Percentiles rank a stretch among this genome's conserved stretches.
phyloP scores from a whole-genome alignment of 2,888 invertebrate genomes.

The Norana najaformis region DNA sequence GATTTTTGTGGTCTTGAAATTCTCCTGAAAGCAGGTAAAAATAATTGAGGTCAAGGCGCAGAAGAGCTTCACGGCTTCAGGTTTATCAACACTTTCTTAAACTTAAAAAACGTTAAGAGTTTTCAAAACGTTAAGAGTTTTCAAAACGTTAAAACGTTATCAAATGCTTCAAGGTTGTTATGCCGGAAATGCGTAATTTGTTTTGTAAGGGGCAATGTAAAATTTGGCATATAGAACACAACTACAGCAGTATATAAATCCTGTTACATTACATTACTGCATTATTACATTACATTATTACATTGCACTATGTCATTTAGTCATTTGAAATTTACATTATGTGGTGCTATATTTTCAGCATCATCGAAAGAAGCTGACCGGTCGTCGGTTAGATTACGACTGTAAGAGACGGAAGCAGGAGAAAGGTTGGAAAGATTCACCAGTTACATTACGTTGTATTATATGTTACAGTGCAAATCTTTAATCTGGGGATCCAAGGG shows the following conservation, averaged over 20 bases:
- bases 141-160: no score
- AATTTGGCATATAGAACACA: not conserved
- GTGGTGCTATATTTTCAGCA: constrained; percentile 70
- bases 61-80: not conserved
- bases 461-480: not conserved
- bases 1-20: not conserved
- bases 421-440: constrained; percentile 73
- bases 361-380: constrained; percentile 98
- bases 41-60: not conserved
- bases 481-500: not conserved
- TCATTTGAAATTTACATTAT: not conserved
- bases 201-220: no score
- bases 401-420: constrained; percentile 96
- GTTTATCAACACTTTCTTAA: not conserved
- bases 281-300: not conserved
- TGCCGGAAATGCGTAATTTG: not conserved
- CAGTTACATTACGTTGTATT: not conserved
- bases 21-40: not conserved
- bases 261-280: not conserved
- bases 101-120: not conserved
- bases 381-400: constrained; percentile 95
- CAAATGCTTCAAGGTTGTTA: not conserved
- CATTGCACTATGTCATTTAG: not conserved
- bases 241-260: not conserved
- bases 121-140: no score